A percentile compares a stretch with the other conserved stretches of the same genome.
Evolutionary conservation across 2,113 vertebrate genomes (phyloP).

Genomic region (Harpagus bidentatus): DNA sequence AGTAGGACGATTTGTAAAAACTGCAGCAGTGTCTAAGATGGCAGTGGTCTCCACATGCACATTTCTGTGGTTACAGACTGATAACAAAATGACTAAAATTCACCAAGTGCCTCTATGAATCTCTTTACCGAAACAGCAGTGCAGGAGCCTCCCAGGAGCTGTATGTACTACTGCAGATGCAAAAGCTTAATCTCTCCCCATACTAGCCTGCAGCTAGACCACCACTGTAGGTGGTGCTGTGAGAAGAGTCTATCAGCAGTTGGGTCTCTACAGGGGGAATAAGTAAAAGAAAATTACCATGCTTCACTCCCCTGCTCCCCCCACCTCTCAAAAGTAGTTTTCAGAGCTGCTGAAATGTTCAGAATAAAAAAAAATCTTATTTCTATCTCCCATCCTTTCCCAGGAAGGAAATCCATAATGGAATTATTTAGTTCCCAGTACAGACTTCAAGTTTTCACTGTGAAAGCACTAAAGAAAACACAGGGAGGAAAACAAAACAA

Average conservation of each 20-base stretch:
- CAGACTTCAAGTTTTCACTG: not conserved
- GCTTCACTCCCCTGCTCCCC: not conserved
- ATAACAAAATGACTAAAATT: slow-evolving; percentile 36
- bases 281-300: slow-evolving; percentile 16
- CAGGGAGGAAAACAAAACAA: accelerated
- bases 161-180: not conserved
- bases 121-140: not conserved
- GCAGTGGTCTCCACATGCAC: not conserved
- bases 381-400: not conserved
- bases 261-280: not conserved
- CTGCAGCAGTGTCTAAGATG: not conserved
- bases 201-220: slow-evolving; percentile 30
- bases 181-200: slow-evolving; percentile 38
- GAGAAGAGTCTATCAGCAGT: not conserved
- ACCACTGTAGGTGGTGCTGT: slow-evolving; percentile 25
- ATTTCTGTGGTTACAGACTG: not conserved
- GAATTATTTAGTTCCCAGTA: not conserved
- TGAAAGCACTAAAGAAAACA: not conserved
- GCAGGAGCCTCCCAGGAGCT: not conserved
- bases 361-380: not conserved
- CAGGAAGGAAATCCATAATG: not conserved
- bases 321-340: not conserved
- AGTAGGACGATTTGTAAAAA: not conserved
- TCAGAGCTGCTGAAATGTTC: not conserved
- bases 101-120: slow-evolving; percentile 28